Base-by-base conservation (phyloP, 2,888 invertebrate species). In the Epistrophe grossulariae region DNA sequence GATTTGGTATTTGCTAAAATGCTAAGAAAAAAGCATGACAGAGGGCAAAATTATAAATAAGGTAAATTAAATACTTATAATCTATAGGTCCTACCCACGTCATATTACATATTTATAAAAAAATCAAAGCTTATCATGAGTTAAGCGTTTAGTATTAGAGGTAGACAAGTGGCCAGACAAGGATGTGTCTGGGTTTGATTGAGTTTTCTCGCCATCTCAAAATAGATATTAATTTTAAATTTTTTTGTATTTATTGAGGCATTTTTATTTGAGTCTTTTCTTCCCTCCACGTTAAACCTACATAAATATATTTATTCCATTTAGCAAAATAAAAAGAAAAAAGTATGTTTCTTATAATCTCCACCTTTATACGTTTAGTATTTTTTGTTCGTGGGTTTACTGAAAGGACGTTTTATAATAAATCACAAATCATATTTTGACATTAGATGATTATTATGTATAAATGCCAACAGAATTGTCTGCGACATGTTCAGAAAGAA, bases 191-290 rank as follows among this genome's bases (percentile, higher is more conserved):
- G 28, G 28, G 8, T 55, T 55, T 24, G 13, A 24, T 52, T 24
- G 52, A 52, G 28, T 15, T 15, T 28, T 9, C 15, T 55, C 8
- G 28, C 28, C n/a, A 31, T 55, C 5, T n/a, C 3, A 8, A 31
- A 55, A 55, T 55, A 15, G n/a, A 31, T 55, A 31, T 55, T n/a
- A 55, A 55, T 31, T 55, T 55, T 55, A 9, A 45, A n/a, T 45
- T 45, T 45, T n/a, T 45, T 45, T 45, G n/a, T n/a, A 43, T 43
- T 15, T 15, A 43, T 13, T 43, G 43, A 43, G 13, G 15, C 43
- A 15, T 43, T 45, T 45, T 45, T 45, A 7, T 38, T 2, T 10
- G 10, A 45, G n/a, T 45, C n/a, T n/a, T n/a, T n/a, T 8, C 45
- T 8, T 45, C 7, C 8, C n/a, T n/a, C 10, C 38, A 38, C 38